Percentiles rank a stretch among this genome's conserved stretches.
These are phyloP conservation scores for Craterocephalus amniculus DNA, from an alignment of 2,797 vertebrate genomes.

Conservation along the genomic window DNA sequence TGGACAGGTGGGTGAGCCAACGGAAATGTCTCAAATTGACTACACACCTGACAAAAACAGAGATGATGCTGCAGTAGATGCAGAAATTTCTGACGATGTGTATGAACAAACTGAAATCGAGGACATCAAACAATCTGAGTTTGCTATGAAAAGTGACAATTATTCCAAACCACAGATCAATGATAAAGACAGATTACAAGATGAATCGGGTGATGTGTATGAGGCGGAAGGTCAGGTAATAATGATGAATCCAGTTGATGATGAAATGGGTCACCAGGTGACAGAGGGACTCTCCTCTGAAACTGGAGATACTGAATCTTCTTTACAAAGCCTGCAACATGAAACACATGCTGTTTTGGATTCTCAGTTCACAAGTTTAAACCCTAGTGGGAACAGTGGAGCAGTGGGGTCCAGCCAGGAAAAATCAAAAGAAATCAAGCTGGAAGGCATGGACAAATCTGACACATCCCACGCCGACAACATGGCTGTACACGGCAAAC, in stretches of 20 bases:
- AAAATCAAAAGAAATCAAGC: not conserved
- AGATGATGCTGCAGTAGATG: conserved; percentile 1
- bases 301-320: not conserved
- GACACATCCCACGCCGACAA: conserved; percentile 12
- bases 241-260: conserved; percentile 1
- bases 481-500: not conserved
- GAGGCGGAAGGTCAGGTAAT: not conserved
- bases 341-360: not conserved
- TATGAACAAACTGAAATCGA: conserved; percentile 3
- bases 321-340: not conserved
- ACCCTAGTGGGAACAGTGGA: conserved; percentile 19
- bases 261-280: not conserved
- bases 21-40: not conserved
- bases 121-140: not conserved
- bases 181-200: not conserved
- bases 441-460: conserved; percentile 6
- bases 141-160: not conserved
- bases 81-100: conserved; percentile 8
- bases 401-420: conserved; percentile 47
- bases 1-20: not conserved
- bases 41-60: not conserved
- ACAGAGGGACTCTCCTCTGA: conserved; percentile 1
- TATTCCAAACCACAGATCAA: not conserved
- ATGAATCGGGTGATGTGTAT: not conserved
- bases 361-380: not conserved